Base-by-base conservation (phyloP, 2,797 vertebrate species). In the Valencia hispanica region DNA sequence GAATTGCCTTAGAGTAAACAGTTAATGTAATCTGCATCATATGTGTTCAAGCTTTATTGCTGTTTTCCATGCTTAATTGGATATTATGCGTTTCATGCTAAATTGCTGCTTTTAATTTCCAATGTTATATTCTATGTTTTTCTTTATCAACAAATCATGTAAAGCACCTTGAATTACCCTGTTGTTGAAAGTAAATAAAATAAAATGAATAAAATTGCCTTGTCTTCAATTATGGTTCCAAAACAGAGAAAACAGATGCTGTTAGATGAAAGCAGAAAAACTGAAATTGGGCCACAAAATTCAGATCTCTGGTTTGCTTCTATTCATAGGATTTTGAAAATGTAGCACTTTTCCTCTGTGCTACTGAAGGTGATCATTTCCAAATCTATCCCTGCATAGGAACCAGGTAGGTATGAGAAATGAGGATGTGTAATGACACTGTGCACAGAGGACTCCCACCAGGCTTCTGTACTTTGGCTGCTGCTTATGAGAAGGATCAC, bases 331-430 rank as follows among this genome's bases (percentile, higher is more conserved):
- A 47, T 77, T 81, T 65, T 80, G 69, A 86, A 82, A 80, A 85
- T 50, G 71, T 90, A 81, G 78, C 82, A 82, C 83, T 88, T 88
- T 78, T 88, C 77, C 85, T 43, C 76, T 82, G 70, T 72, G 87
- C 10, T 74, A 66, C 71, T 65, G 61, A 77, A 84, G 34, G 47
- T 86, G 41, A 79, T 81, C 27, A 86, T 88, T 89, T 79, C 18
- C 72, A 80, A 89, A 83, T 81, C 72, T 73, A 79, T 51, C 74
- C 81, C 84, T 83, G 87, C 86, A 87, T 75, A 73, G 79, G 78
- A 93, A 88, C 77, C 79, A 91, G 91, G 90, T 87, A 89, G 77
- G 81, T 86, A 86, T 59, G 77, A 79, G 72, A 90, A 90, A 91
- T 85, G 69, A 89, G 79, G 83, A 86, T 80, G 51, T 77, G 80